These are phyloP conservation scores for Denticeps clupeoides DNA, from an alignment of 2,797 vertebrate species.

Conservation along the genomic window DNA sequence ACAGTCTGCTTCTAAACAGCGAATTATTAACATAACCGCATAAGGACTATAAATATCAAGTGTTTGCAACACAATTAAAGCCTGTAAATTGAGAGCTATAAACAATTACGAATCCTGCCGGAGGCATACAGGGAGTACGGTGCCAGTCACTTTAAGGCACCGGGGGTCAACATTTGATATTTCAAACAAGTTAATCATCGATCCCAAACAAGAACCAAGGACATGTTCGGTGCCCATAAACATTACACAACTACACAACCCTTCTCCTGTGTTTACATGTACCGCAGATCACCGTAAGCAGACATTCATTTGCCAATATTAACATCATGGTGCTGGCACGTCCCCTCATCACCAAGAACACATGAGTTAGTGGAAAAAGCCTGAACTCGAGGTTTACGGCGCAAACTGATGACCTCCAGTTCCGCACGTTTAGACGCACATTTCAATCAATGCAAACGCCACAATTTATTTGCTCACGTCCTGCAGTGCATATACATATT, in stretches of 20 bases:
- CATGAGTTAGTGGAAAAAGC: background rate
- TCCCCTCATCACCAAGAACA: background rate
- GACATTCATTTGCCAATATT: background rate
- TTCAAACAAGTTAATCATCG: conserved; percentile 1
- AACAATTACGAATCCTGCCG: background rate
- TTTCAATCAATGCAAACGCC: background rate
- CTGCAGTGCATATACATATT: conserved; percentile 8
- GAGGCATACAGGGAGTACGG: background rate
- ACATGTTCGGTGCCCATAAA: background rate
- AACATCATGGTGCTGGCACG: background rate
- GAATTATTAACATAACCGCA: too few species aligned
- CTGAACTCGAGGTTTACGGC: background rate
- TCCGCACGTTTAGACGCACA: background rate
- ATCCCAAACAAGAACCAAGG: background rate
- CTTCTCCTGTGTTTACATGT: background rate
- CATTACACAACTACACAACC: conserved; percentile 1
- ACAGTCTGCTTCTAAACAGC: too few species aligned
- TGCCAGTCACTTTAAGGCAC: background rate
- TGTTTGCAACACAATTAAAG: too few species aligned
- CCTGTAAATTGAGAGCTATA: too few species aligned
- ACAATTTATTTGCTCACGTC: conserved; percentile 8
- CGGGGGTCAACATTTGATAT: background rate
- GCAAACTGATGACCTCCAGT: conserved; percentile 1
- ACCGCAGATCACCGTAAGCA: background rate
- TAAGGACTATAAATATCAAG: too few species aligned